Evolutionary conservation across 2,888 invertebrate species (phyloP), one percentile per base, ranked within the genome.

Genomic region (Pteria penguin): DNA sequence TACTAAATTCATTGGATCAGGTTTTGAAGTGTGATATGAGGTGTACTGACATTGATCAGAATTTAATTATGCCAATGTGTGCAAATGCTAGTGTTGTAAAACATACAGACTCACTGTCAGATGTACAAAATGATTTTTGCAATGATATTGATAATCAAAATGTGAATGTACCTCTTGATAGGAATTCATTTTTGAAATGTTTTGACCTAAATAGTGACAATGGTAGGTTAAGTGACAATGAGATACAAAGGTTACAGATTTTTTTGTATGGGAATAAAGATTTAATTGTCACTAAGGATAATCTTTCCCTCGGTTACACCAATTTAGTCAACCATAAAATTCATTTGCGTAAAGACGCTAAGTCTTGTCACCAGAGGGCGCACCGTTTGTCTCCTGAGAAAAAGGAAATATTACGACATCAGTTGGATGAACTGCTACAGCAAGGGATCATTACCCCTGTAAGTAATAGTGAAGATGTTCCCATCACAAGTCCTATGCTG

Each of bases 401-500:
- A 58, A n/a, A 45, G 4, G 69, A 72, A 75, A 68, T 72, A 5
- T 55, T 79, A 11, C 55, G 75, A 11, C 55, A 67, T n/a, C 78
- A 79, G 27, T 31, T 79, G 4, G 69, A 72, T 60, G 75, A 79
- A 62, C 27, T 72, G 2, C 54, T 79, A 24, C 31, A 33, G 11
- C 72, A 75, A 33, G 75, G 75, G 31, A 61, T 76, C 27, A 75
- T 67, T 32, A 24, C 66, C 18, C 57, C 67, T 32, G 75, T 71
- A 5, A 29, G 36, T 57, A 68, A 71, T 52, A 45, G 8, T 57
- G 78, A 75, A 45, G 62, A 67, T n/a, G 18, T 75, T 22, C 75
- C 75, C 1, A 75, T 78, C 4, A 68, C 75, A 27, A 72, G 75
- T 66, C 78, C 78, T 2, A 75, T 75, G 27, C 75, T 79, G 3